Conservation (phyloP, 2,113 vertebrate species). For the Neolamprologus modestus region DNA sequence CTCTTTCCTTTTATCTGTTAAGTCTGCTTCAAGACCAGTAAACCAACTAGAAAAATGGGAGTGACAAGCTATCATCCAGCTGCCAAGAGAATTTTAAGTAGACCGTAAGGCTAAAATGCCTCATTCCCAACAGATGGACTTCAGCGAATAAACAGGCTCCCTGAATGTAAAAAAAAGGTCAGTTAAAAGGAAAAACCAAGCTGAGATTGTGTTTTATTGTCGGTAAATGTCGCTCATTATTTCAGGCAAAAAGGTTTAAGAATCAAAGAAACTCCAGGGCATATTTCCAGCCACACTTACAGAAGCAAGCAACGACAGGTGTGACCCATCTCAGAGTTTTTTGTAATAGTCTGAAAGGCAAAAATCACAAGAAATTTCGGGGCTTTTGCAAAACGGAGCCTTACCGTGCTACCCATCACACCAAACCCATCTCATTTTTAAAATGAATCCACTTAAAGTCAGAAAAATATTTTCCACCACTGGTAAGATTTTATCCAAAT, state of each 20-base stretch:
- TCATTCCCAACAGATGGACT: constrained; percentile 1
- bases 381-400: background rate
- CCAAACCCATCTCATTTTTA: background rate
- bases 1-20: background rate
- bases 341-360: background rate
- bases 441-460: background rate
- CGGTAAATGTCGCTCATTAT: background rate
- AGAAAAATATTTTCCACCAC: background rate
- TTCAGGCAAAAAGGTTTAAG: background rate
- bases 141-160: background rate
- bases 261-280: background rate
- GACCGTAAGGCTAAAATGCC: background rate
- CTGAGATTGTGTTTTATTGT: background rate
- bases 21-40: background rate
- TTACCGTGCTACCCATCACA: background rate
- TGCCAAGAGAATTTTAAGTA: background rate
- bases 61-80: background rate
- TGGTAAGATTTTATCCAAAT: background rate
- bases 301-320: background rate
- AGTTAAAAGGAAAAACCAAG: background rate
- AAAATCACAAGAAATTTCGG: background rate
- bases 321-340: background rate
- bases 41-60: background rate
- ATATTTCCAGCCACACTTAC: background rate
- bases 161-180: background rate